Percentiles rank a stretch among this genome's conserved stretches.
phyloP scores from a whole-genome alignment of 2,888 invertebrate species.

The Andrena praecox region DNA sequence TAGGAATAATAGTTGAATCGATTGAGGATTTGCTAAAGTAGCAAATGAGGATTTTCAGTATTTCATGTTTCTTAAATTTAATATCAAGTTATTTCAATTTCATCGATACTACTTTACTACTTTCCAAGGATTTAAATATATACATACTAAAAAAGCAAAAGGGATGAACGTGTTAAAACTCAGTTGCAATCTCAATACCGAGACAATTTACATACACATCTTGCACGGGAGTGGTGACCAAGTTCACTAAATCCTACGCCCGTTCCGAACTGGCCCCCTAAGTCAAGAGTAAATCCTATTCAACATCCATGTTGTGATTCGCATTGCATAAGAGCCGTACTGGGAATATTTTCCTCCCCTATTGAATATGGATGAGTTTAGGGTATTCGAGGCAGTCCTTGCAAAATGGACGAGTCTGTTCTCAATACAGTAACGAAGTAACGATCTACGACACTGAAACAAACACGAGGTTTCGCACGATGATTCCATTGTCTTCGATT shows the following conservation, averaged over 20 bases:
- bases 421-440: not conserved
- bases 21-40: too few species aligned
- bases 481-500: not conserved
- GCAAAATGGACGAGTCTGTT: slow-evolving; percentile 39
- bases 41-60: too few species aligned
- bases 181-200: too few species aligned
- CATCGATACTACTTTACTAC: too few species aligned
- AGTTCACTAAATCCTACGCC: not conserved
- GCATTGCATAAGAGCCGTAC: not conserved
- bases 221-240: too few species aligned
- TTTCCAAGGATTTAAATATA: too few species aligned
- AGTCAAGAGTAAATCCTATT: slow-evolving; percentile 19
- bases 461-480: not conserved
- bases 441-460: not conserved
- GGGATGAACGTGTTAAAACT: too few species aligned
- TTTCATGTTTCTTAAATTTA: too few species aligned
- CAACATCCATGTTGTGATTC: slow-evolving; percentile 3
- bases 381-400: slow-evolving; percentile 2
- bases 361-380: slow-evolving; percentile 33
- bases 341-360: slow-evolving; percentile 11
- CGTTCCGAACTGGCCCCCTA: not conserved
- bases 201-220: too few species aligned
- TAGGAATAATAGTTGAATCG: too few species aligned
- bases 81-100: too few species aligned
- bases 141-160: too few species aligned